Evolutionary conservation across 2,113 vertebrate genomes (phyloP).

Genomic region (Parotia lawesii): DNA sequence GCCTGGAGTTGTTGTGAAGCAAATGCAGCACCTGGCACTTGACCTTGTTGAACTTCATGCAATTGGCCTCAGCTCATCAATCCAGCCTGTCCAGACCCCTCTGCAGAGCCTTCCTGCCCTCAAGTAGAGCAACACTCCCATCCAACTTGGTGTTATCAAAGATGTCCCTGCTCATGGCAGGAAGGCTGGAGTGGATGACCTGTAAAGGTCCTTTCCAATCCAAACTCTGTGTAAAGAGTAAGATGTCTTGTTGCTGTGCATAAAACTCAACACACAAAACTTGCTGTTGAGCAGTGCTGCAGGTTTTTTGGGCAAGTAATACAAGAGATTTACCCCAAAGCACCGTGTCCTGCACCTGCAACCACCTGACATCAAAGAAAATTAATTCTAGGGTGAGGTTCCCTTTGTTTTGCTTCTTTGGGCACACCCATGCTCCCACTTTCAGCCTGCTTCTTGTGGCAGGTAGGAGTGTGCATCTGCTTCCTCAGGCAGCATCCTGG

Average conservation of each 20-base stretch:
- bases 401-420: background rate
- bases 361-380: background rate
- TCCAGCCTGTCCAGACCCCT: background rate
- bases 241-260: background rate
- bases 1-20: accelerated
- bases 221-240: background rate
- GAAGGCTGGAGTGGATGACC: background rate
- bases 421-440: background rate
- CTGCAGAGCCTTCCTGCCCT: background rate
- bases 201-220: background rate
- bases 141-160: background rate
- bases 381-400: background rate
- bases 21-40: background rate
- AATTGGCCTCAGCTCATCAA: background rate
- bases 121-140: background rate
- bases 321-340: background rate
- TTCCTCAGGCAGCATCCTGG: background rate
- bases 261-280: background rate
- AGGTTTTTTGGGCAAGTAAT: background rate
- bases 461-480: background rate
- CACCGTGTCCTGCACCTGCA: background rate
- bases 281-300: background rate
- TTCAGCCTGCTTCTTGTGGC: background rate
- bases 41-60: background rate
- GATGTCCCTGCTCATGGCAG: background rate